phyloP scores from a whole-genome alignment of 2,888 invertebrate genomes.

The Hermodice carunculata region DNA sequence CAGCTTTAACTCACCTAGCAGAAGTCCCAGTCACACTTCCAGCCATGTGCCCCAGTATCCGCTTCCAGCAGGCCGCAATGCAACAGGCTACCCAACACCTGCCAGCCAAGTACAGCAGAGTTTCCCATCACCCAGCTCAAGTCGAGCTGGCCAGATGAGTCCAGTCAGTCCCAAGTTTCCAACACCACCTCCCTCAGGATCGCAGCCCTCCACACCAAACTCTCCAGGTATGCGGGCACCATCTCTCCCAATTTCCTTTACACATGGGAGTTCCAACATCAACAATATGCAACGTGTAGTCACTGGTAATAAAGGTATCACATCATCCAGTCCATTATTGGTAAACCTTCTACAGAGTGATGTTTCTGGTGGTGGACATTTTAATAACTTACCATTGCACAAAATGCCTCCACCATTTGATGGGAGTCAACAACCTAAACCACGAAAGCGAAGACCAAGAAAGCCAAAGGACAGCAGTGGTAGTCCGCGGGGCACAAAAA shows the following conservation, averaged over 20 bases:
- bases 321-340: constrained; percentile 84
- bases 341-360: constrained; percentile 94
- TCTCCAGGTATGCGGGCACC: constrained; percentile 22
- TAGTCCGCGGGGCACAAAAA: no score
- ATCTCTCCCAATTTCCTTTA: background rate
- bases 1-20: constrained; percentile 14
- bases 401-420: constrained; percentile 27
- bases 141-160: constrained; percentile 21
- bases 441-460: constrained; percentile 21
- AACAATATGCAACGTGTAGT: constrained; percentile 49
- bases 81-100: constrained; percentile 42
- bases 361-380: constrained; percentile 36
- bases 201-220: constrained; percentile 28
- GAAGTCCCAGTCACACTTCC: constrained; percentile 17
- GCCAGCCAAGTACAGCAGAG: constrained; percentile 23
- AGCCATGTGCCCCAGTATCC: background rate
- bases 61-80: constrained; percentile 38
- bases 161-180: constrained; percentile 33
- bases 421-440: constrained; percentile 12
- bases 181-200: constrained; percentile 30
- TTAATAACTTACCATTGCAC: constrained; percentile 14
- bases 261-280: constrained; percentile 16
- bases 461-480: constrained; percentile 31
- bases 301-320: constrained; percentile 45
- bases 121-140: constrained; percentile 41